Percentiles rank a stretch among this genome's conserved stretches.
Evolutionary conservation across 2,888 invertebrate species (phyloP).

Genomic region (Cotesia congregata): DNA sequence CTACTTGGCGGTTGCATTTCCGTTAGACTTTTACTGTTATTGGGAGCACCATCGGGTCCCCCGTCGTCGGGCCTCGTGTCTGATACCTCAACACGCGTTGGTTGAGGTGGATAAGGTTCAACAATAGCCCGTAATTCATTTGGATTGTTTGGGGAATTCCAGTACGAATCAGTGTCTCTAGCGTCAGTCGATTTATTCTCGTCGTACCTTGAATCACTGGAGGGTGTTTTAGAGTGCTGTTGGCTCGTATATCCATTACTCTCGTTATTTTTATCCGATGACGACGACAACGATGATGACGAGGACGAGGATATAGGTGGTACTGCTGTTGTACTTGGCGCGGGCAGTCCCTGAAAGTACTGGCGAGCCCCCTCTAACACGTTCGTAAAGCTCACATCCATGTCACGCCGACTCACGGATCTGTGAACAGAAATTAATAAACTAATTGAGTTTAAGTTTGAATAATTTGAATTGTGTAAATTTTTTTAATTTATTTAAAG

Average conservation of each 20-base stretch:
- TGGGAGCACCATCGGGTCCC: slow-evolving; percentile 50
- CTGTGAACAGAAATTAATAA: slow-evolving; percentile 53
- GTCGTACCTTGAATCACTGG: slow-evolving; percentile 39
- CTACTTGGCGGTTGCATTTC: slow-evolving; percentile 64
- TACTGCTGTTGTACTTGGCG: slow-evolving; percentile 66
- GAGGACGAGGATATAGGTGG: slow-evolving; percentile 56
- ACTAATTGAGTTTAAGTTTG: background rate
- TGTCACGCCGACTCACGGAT: slow-evolving; percentile 72
- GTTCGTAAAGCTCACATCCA: slow-evolving; percentile 85
- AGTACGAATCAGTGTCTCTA: slow-evolving; percentile 51
- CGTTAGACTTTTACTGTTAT: slow-evolving; percentile 53
- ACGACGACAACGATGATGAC: background rate
- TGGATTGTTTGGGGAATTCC: slow-evolving; percentile 55
- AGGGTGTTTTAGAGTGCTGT: slow-evolving; percentile 26
- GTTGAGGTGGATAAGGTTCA: slow-evolving; percentile 65
- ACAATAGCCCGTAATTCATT: slow-evolving; percentile 55
- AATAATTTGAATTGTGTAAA: too few species aligned
- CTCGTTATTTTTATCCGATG: slow-evolving; percentile 40
- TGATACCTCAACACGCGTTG: slow-evolving; percentile 66
- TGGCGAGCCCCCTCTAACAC: slow-evolving; percentile 87
- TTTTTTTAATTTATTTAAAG: too few species aligned
- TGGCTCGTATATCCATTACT: slow-evolving; percentile 46
- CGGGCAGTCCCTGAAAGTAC: slow-evolving; percentile 85
- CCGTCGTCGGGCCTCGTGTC: slow-evolving; percentile 65
- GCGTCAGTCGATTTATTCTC: slow-evolving; percentile 37